Evolutionary conservation across 2,888 invertebrate species (phyloP).

Genomic region (Caenorhabditis plicata): DNA sequence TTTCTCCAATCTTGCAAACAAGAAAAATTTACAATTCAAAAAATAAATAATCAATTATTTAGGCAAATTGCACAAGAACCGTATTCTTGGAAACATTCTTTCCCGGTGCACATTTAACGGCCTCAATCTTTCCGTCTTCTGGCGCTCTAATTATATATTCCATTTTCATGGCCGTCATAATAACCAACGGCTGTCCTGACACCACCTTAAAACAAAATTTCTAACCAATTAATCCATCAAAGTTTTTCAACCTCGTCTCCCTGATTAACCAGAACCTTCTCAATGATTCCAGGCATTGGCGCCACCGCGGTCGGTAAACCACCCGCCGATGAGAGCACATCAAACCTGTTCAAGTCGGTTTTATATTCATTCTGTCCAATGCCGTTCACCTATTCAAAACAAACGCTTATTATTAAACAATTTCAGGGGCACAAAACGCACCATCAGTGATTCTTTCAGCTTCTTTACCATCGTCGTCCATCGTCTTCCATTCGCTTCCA

Average conservation of each 20-base stretch:
- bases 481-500: slow-evolving; percentile 52
- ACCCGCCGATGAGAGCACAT: slow-evolving; percentile 20
- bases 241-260: slow-evolving; percentile 79
- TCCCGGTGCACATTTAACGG: slow-evolving; percentile 52
- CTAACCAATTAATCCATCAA: neutral
- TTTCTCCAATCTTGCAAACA: too few species aligned
- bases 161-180: slow-evolving; percentile 99
- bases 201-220: slow-evolving; percentile 22
- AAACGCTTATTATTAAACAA: neutral
- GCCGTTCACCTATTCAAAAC: slow-evolving; percentile 34
- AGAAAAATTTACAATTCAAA: too few species aligned
- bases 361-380: slow-evolving; percentile 44
- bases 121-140: slow-evolving; percentile 49
- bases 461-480: slow-evolving; percentile 51
- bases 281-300: slow-evolving; percentile 94
- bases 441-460: slow-evolving; percentile 40
- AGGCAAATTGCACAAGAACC: slow-evolving; percentile 52
- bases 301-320: slow-evolving; percentile 70
- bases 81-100: slow-evolving; percentile 59
- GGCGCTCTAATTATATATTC: slow-evolving; percentile 81
- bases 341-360: slow-evolving; percentile 6
- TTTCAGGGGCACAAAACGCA: slow-evolving; percentile 5
- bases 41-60: too few species aligned
- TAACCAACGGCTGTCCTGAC: slow-evolving; percentile 82
- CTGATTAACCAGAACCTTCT: slow-evolving; percentile 80